Base-by-base conservation (phyloP, 2,888 invertebrate species). In the Odontocerum albicorne region DNA sequence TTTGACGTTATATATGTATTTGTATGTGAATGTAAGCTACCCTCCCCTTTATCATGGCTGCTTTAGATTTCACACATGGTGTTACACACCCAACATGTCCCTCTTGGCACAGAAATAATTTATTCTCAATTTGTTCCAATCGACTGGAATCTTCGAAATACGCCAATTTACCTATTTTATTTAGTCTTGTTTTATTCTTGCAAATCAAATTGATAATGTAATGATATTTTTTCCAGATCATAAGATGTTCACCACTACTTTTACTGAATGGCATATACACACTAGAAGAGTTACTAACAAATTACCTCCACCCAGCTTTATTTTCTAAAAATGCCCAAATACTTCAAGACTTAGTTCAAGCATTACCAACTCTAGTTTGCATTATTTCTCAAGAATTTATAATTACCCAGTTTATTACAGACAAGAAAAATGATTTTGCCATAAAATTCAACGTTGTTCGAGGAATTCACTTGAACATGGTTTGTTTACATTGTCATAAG, bases 251-350 rank as follows among this genome's bases (percentile, higher is more conserved):
- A 57, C 73, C 75, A 20, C 64, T 75, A 15, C 51, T 77, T 7
- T 57, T 75, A 17, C 38, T 71, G 32, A 73, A 67, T 54, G 72
- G 72, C 64, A 64, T 68, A 4, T 64, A 66, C 32, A 69, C 73
- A 21, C 66, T 71, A 33, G 73, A 75, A 58, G 75, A 72, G 64
- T 60, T 76, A 6, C 72, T 77, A 35, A 72, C 71, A 16, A 75
- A 77, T 21, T 64, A 75, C 44, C 62, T 77, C 7, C 70, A 76
- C 66, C 75, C 76, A 53, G 72, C 71, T 1, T 70, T 76, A 46
- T 64, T 72, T 12, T 68, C 67, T 16, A 75, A 73, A 64, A 65
- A 73, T 36, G 27, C 55, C 38, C 65, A 65, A 2, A 42, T 72
- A n/a, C 74, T 75, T 55, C 66, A 63, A 44, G 63, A 66, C 55